Base-by-base conservation (phyloP, 2,888 invertebrate genomes). In the Eupithecia pulchellata region DNA sequence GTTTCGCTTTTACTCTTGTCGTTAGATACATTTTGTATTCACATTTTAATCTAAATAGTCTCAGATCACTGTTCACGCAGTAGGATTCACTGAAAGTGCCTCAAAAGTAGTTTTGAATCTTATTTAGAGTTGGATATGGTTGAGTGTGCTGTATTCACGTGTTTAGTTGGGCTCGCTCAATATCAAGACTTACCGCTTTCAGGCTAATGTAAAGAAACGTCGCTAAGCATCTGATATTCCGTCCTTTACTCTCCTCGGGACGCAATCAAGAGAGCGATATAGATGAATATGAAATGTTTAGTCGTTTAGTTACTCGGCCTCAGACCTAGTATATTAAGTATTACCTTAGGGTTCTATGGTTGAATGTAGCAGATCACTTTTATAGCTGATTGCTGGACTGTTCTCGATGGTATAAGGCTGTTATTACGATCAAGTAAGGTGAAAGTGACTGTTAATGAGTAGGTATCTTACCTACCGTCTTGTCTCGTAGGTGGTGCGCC, bases 131-230 rank as follows among this genome's bases (percentile, higher is more conserved):
- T 89, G 86, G 83, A 87, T 87, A 83, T 87, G 87, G 79, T 89
- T 89, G 90, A 89, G 89, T 91, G 90, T 91, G 88, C 86, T 89
- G 84, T 89, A 86, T 87, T 88, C 88, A 89, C 88, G 85, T 90
- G 84, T 89, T 89, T 89, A 89, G 90, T 93, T 93, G 92, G 89
- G 92, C 88, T 91, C 92, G 93, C 93, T 94, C 94, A 94, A 92
- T 92, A 85, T 84, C 89, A 93, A 94, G 93, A 94, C 93, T 94
- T 92, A 88, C 90, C 84, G 91, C 91, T 91, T 91, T 89, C 91
- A 68, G 72, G 66, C 62, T 57, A 36, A n/a, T 32, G 58, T 72
- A 72, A 68, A 72, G 29, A 66, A 65, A 36, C 47, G 72, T 68
- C 32, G 57, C 72, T 72, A 58, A 66, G 66, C 68, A 68, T 29